Conservation (phyloP, 2,797 vertebrate genomes). For the Gastrophryne carolinensis region DNA sequence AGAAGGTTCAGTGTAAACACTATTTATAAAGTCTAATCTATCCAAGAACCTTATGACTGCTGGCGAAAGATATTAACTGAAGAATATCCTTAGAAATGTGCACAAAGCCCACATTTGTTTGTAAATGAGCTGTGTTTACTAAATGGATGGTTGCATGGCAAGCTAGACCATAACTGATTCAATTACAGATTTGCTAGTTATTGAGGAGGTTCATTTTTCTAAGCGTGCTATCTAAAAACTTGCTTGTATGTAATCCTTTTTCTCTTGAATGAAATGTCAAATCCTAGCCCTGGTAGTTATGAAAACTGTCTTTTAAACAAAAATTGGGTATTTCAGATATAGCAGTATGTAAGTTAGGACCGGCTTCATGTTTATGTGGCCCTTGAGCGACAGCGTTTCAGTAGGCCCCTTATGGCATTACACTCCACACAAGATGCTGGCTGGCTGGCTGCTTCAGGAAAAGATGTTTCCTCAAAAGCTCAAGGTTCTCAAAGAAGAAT, state of each 20-base stretch:
- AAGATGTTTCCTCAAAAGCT: no score
- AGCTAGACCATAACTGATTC: conserved; percentile 19
- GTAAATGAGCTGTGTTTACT: not conserved
- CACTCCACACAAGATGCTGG: no score
- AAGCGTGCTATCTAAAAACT: conserved; percentile 25
- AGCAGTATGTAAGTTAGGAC: not conserved
- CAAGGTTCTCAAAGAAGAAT: no score
- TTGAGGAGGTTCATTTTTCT: not conserved
- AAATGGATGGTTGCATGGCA: not conserved
- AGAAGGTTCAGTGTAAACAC: not conserved
- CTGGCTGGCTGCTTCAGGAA: no score
- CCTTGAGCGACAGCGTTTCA: no score
- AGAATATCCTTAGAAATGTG: not conserved
- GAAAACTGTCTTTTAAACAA: not conserved
- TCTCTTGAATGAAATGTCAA: not conserved
- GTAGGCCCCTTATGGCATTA: no score
- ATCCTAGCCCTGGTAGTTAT: not conserved
- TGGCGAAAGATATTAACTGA: not conserved
- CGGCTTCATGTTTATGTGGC: not conserved
- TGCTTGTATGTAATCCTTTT: conserved; percentile 8
- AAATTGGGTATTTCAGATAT: not conserved
- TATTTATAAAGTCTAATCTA: not conserved
- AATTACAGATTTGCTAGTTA: conserved; percentile 39
- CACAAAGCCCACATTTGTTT: not conserved
- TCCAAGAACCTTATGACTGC: not conserved